Evolutionary conservation across 92 coral and sea anemone species (phyloP).

Genomic region (Chrysogorgia sp.): DNA sequence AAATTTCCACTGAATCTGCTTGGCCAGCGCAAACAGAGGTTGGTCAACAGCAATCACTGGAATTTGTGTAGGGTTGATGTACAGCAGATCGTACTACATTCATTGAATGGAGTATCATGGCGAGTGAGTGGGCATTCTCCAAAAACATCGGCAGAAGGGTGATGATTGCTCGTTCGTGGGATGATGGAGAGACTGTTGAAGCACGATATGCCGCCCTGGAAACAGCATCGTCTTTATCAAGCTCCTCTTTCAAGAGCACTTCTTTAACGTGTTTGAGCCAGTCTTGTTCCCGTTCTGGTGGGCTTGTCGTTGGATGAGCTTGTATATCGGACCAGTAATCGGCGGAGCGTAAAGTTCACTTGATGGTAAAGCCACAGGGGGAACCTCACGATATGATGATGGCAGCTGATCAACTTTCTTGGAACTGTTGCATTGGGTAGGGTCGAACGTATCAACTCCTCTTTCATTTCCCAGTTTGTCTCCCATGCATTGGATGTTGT

Average conservation of each 20-base stretch:
- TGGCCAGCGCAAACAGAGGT: constrained; percentile 53
- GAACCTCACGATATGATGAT: constrained; percentile 34
- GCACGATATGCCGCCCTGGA: constrained; percentile 49
- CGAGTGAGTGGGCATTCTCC: constrained; percentile 51
- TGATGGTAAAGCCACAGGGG: constrained; percentile 26
- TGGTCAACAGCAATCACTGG: constrained; percentile 48
- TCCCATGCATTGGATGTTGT: constrained; percentile 65
- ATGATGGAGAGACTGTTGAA: constrained; percentile 11
- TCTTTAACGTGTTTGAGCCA: constrained; percentile 37
- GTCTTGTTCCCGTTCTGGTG: too few species aligned
- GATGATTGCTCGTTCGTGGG: too few species aligned
- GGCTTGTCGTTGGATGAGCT: not conserved
- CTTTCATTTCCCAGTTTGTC: constrained; percentile 51
- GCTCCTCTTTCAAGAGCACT: not conserved
- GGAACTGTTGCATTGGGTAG: constrained; percentile 15
- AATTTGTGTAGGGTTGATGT: constrained; percentile 38
- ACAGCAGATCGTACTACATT: constrained; percentile 32
- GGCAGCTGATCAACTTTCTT: constrained; percentile 49
- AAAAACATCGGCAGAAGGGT: constrained; percentile 48
- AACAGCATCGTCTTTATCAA: constrained; percentile 1
- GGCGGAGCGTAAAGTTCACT: not conserved
- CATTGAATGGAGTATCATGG: constrained; percentile 43
- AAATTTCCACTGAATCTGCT: constrained; percentile 39
- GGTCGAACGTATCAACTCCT: constrained; percentile 37
- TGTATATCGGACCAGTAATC: not conserved